Conservation (phyloP, 2,113 vertebrate species). For the Mormoops blainvillei region DNA sequence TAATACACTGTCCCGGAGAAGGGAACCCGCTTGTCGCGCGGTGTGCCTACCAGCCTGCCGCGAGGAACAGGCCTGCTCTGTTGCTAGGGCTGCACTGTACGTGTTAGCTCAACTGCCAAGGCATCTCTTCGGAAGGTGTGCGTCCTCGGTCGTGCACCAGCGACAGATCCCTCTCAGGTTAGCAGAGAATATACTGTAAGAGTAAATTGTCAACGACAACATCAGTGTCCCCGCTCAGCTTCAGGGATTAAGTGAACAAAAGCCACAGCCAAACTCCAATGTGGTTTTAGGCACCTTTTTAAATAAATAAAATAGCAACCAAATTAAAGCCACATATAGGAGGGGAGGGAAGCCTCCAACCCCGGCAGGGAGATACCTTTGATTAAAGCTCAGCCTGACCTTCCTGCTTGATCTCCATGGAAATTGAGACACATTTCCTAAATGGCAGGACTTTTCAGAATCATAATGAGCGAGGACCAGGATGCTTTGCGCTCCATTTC, state of each 20-base stretch:
- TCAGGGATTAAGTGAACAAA: slow-evolving; percentile 28
- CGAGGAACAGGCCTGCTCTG: background rate
- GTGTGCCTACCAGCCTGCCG: background rate
- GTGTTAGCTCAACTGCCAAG: background rate
- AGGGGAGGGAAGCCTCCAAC: background rate
- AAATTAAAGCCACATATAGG: slow-evolving; percentile 40
- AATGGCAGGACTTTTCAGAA: slow-evolving; percentile 28
- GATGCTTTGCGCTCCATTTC: background rate
- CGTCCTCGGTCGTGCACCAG: slow-evolving; percentile 7
- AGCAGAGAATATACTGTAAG: slow-evolving; percentile 41
- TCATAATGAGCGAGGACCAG: slow-evolving; percentile 16
- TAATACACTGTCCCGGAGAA: background rate
- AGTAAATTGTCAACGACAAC: slow-evolving; percentile 43
- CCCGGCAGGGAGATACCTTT: slow-evolving; percentile 16
- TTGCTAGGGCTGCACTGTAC: background rate
- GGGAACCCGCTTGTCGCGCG: background rate
- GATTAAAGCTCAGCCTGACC: slow-evolving; percentile 66
- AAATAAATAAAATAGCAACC: background rate
- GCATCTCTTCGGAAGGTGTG: slow-evolving; percentile 27
- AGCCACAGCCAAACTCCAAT: background rate
- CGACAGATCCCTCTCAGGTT: slow-evolving; percentile 40
- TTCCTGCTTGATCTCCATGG: slow-evolving; percentile 51
- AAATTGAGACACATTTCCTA: slow-evolving; percentile 47
- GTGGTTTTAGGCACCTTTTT: slow-evolving; percentile 8
- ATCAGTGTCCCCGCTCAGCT: background rate